phyloP scores from a whole-genome alignment of 1,140 invertebrate genomes.

The Mesaphorura yosii region DNA sequence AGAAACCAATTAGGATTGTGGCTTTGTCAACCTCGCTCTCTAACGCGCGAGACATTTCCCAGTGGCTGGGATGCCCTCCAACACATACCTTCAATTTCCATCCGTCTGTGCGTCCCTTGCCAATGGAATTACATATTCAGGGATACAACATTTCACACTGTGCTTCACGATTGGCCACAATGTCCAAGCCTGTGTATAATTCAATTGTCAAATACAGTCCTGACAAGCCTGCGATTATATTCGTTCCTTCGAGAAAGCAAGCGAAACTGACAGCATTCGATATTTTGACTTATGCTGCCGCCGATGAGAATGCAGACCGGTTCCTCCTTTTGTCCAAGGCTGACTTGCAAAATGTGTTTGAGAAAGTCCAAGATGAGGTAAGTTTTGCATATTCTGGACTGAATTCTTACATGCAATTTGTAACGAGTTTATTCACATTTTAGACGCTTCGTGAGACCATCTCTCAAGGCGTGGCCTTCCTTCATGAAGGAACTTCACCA shows the following conservation, averaged over 20 bases:
- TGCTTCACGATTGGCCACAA: conserved; percentile 83
- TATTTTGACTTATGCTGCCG: conserved; percentile 80
- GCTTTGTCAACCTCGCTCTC: conserved; percentile 86
- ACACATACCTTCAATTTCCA: conserved; percentile 97
- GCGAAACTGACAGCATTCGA: conserved; percentile 89
- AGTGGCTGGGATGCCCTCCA: conserved; percentile 90
- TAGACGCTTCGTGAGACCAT: conserved; percentile 74
- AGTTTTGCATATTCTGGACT: no score
- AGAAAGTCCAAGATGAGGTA: conserved; percentile 35
- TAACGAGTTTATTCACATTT: no score
- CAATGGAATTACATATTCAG: conserved; percentile 86
- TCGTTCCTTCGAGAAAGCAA: conserved; percentile 89
- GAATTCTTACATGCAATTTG: no score
- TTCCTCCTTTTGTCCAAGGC: conserved; percentile 83
- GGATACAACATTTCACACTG: conserved; percentile 98
- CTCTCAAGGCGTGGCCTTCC: conserved; percentile 86
- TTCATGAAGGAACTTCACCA: conserved; percentile 82
- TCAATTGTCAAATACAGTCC: conserved; percentile 77
- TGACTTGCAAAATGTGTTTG: conserved; percentile 38
- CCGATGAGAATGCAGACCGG: conserved; percentile 66
- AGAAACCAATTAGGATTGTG: conserved; percentile 87
- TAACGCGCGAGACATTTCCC: conserved; percentile 87
- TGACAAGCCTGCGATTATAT: conserved; percentile 85
- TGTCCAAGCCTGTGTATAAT: conserved; percentile 96
- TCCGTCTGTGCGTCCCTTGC: conserved; percentile 88